Base-by-base conservation (phyloP, 2,113 vertebrate genomes). In the Balaeniceps rex region DNA sequence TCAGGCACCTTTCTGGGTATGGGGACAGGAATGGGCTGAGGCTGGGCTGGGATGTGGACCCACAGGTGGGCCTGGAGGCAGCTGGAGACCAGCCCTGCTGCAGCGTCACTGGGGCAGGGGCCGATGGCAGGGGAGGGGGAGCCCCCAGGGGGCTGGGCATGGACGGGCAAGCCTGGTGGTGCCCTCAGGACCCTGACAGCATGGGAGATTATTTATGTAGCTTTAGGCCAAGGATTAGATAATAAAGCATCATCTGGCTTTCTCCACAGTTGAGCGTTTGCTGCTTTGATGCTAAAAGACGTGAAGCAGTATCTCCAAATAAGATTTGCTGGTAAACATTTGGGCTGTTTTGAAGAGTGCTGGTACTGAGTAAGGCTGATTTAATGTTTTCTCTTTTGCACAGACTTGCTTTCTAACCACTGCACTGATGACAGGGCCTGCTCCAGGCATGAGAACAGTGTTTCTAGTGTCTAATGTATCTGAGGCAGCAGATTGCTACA, bases 281-380 rank as follows among this genome's bases (percentile, higher is more conserved):
- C 40, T 71, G 74, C 61, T 89, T 86, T 82, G 58, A 66, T 86
- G 58, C n/a, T 71, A 72, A 70, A 19, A 3, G 9, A 54, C 1
- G 0, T 18, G 40, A 83, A 86, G 44, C 44, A 46, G 36, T 19
- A 69, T 23, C 33, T 71, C 47, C 54, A 77, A 51, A 69, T n/a
- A 72, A 80, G 65, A 87, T 90, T 68, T 92, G 47, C 19, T 79
- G 52, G 61, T 86, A 57, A 85, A 80, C 21, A 74, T 79, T 40
- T 66, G 42, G 33, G 40, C 57, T 46, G 12, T 86, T 88, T 76
- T 71, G 55, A 90, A 90, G 55, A 82, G 25, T 42, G 47, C 47
- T 76, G 63, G 26, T 54, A 83, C 38, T 88, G 51, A 88, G 42
- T 28, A 76, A 75, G 66, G 75, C 52, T 83, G 49, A 83, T 75